Conservation (phyloP, 2,888 invertebrate genomes). For the Torymus aiolomorphi region DNA sequence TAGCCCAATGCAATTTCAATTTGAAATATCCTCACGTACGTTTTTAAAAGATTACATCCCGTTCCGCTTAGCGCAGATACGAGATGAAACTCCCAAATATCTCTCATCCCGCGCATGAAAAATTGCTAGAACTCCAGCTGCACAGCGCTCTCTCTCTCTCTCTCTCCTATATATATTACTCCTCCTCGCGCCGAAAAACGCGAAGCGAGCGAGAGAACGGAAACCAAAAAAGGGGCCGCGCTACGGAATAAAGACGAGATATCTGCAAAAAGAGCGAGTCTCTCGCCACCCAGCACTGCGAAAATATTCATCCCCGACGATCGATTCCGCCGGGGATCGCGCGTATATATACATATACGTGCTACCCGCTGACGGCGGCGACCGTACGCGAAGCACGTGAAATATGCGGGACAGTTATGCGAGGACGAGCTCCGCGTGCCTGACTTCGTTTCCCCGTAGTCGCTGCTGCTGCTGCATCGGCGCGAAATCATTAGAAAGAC, state of each 20-base stretch:
- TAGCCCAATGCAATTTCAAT: no score
- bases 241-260: background rate
- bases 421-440: slow-evolving; percentile 25
- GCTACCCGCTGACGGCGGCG: background rate
- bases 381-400: slow-evolving; percentile 32
- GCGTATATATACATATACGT: no score
- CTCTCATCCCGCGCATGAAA: background rate
- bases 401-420: slow-evolving; percentile 53
- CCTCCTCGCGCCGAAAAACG: background rate
- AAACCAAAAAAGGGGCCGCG: background rate
- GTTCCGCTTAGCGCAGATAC: background rate
- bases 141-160: no score
- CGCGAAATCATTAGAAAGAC: slow-evolving; percentile 46
- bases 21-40: no score
- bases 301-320: slow-evolving; percentile 52
- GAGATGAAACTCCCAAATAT: slow-evolving; percentile 17
- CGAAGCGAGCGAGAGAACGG: background rate
- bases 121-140: slow-evolving; percentile 7
- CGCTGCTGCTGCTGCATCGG: background rate
- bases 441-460: slow-evolving; percentile 24
- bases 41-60: background rate
- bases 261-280: background rate
- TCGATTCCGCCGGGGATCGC: slow-evolving; percentile 28
- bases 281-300: background rate
- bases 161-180: no score